Conservation (phyloP, 1,140 invertebrate genomes). For the Neodiprion virginianus region DNA sequence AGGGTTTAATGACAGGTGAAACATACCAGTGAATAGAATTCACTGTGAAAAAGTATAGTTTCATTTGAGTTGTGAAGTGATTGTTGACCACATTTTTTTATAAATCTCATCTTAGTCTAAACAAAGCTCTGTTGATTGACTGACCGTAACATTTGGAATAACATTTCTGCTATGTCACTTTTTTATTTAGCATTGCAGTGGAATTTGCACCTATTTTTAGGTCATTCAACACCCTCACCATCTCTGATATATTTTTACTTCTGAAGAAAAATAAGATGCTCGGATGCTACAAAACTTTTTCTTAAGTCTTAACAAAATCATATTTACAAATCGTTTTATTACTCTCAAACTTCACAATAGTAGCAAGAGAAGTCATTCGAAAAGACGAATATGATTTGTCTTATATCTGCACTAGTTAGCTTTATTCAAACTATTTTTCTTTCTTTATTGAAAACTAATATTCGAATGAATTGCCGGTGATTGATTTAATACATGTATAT, state of each 20-base stretch:
- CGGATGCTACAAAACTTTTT: background rate
- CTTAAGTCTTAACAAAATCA: background rate
- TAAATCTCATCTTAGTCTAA: no score
- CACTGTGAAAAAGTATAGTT: no score
- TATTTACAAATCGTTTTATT: background rate
- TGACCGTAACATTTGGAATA: background rate
- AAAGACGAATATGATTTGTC: background rate
- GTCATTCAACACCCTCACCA: background rate
- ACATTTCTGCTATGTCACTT: background rate
- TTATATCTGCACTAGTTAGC: background rate
- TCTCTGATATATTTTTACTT: background rate
- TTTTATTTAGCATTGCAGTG: background rate
- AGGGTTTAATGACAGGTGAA: background rate
- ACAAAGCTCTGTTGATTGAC: no score
- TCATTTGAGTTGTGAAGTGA: no score
- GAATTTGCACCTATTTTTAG: slow-evolving; percentile 5
- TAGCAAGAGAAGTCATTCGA: background rate
- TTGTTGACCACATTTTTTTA: no score
- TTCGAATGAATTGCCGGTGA: background rate
- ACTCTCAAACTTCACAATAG: background rate
- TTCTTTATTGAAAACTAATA: background rate
- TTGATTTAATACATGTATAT: no score
- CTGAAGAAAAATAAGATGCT: background rate
- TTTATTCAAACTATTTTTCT: background rate
- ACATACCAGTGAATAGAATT: background rate